These are phyloP conservation scores for Myoxocephalus aenaeus DNA, from an alignment of 2,797 vertebrate species.

Conservation along the genomic window DNA sequence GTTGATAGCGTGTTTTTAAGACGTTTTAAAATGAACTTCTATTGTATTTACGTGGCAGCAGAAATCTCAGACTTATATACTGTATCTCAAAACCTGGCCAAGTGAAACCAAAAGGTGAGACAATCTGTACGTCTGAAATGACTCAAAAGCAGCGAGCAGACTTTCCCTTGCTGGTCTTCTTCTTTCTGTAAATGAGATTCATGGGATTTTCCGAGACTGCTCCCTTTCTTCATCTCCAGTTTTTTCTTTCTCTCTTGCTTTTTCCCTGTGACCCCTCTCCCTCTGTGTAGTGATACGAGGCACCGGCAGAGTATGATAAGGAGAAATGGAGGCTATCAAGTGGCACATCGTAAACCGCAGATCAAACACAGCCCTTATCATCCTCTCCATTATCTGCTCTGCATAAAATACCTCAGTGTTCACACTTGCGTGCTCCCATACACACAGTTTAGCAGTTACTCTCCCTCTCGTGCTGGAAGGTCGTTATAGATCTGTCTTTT, in stretches of 20 bases:
- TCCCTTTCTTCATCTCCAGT: background rate
- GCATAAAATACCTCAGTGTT: constrained; percentile 35
- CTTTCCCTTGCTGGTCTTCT: constrained; percentile 34
- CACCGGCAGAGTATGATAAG: constrained; percentile 51
- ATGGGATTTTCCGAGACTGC: constrained; percentile 32
- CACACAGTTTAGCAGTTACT: constrained; percentile 11
- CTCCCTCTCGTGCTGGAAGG: constrained; percentile 13
- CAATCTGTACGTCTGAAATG: background rate
- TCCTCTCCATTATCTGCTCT: constrained; percentile 23
- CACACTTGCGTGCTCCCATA: background rate
- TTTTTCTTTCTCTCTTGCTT: constrained; percentile 20
- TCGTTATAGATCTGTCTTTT: constrained; percentile 29
- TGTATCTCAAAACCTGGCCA: background rate
- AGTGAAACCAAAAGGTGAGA: constrained; percentile 15
- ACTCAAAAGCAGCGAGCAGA: background rate
- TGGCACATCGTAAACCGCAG: constrained; percentile 66
- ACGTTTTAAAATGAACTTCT: background rate
- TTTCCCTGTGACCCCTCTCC: constrained; percentile 23
- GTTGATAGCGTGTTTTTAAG: background rate
- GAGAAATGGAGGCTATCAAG: constrained; percentile 58
- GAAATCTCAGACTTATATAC: background rate
- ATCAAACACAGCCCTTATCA: constrained; percentile 57
- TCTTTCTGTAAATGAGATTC: constrained; percentile 54
- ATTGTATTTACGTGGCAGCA: background rate
- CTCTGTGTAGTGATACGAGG: constrained; percentile 33